phyloP scores from a whole-genome alignment of 2,888 invertebrate species.

The Taphrorychus bicolor region DNA sequence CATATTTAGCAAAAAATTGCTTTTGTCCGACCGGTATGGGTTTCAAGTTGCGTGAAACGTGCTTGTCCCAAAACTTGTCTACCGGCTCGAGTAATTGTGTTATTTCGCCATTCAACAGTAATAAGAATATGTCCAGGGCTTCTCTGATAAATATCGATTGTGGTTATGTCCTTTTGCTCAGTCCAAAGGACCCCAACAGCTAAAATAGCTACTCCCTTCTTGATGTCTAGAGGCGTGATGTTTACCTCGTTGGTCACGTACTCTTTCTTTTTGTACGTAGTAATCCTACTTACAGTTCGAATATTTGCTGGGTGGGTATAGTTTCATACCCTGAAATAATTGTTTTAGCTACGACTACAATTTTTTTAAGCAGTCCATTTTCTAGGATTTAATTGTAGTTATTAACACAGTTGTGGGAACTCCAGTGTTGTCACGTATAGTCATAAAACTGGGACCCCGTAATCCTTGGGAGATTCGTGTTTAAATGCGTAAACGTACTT shows the following conservation, averaged over 20 bases:
- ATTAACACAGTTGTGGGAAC: not conserved
- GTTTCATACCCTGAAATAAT: not conserved
- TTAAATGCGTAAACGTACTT: too few species aligned
- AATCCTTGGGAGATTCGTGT: too few species aligned
- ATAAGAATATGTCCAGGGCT: conserved; percentile 7
- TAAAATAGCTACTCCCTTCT: conserved; percentile 7
- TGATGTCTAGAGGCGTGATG: not conserved
- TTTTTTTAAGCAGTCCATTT: not conserved
- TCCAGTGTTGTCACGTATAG: conserved; percentile 2
- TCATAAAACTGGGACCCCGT: not conserved
- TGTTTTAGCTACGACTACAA: not conserved
- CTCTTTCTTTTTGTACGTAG: not conserved
- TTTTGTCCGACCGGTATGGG: conserved; percentile 5
- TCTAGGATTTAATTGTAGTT: not conserved
- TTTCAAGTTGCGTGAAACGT: not conserved
- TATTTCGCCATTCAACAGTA: not conserved
- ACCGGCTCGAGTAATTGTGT: not conserved
- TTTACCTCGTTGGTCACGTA: not conserved
- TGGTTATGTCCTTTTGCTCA: conserved; percentile 52
- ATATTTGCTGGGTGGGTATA: not conserved
- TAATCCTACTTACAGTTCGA: not conserved
- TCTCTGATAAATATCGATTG: conserved; percentile 51
- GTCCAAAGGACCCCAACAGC: conserved; percentile 13
- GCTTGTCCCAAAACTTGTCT: not conserved
- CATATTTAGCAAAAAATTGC: conserved; percentile 54